Conservation (phyloP, 2,888 invertebrate genomes). For the Drosophila tripunctata region DNA sequence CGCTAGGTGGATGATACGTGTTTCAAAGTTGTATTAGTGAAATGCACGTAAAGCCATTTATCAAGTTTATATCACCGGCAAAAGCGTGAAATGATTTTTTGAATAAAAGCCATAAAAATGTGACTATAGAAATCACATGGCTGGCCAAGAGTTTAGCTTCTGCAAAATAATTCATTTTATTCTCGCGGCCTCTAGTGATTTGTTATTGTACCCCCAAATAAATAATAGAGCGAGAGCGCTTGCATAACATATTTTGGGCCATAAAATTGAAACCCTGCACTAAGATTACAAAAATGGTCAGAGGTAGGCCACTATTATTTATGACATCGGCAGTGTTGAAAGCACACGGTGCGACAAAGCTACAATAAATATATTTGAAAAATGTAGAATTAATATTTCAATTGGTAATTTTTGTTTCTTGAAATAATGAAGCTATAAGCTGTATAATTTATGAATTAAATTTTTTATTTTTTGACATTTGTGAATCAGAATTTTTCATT, state of each 20-base stretch:
- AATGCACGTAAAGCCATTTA: background rate
- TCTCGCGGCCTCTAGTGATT: background rate
- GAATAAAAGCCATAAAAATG: background rate
- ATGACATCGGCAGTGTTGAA: too few species aligned
- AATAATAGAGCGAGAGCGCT: background rate
- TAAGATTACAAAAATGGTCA: background rate
- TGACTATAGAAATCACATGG: background rate
- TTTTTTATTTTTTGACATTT: background rate
- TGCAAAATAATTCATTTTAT: slow-evolving; percentile 4
- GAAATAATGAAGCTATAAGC: too few species aligned
- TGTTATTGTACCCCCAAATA: background rate
- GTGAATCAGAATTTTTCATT: too few species aligned
- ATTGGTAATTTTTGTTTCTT: too few species aligned
- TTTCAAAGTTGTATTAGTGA: background rate
- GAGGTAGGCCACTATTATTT: too few species aligned
- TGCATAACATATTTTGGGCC: background rate
- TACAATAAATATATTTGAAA: too few species aligned
- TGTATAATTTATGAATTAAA: too few species aligned
- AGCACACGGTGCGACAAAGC: too few species aligned
- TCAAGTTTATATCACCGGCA: background rate
- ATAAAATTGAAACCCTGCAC: background rate
- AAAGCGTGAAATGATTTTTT: slow-evolving; percentile 2
- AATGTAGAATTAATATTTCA: too few species aligned
- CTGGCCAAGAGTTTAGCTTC: background rate
- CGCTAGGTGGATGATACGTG: background rate